Percentiles rank a stretch among this genome's conserved stretches.
Evolutionary conservation across 2,888 invertebrate genomes (phyloP).

Genomic region (Pocota personata): DNA sequence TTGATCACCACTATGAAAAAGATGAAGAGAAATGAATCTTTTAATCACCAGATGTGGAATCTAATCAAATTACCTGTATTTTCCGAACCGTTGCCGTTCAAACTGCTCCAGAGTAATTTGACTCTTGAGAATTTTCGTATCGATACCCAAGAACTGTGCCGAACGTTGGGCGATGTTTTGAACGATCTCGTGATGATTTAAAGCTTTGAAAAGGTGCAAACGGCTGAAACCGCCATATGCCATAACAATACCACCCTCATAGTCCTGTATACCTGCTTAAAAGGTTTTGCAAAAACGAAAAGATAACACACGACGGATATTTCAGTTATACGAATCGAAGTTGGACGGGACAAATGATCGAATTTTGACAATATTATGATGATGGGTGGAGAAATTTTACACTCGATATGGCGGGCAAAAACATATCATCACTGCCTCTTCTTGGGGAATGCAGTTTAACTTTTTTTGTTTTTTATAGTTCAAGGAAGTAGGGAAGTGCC

Average conservation of each 20-base stretch:
- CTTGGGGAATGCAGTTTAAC: too few species aligned
- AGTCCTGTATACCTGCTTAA: constrained; percentile 90
- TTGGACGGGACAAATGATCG: constrained; percentile 51
- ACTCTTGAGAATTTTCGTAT: constrained; percentile 92
- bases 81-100: constrained; percentile 94
- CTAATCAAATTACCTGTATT: constrained; percentile 88
- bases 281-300: constrained; percentile 77
- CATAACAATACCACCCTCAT: constrained; percentile 95
- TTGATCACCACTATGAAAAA: constrained; percentile 92
- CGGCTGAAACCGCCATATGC: constrained; percentile 96
- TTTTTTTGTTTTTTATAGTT: too few species aligned
- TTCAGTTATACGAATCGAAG: constrained; percentile 54
- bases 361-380: constrained; percentile 15
- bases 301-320: constrained; percentile 70
- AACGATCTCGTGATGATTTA: constrained; percentile 93
- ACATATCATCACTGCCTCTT: too few species aligned
- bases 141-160: constrained; percentile 90
- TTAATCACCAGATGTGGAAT: background rate
- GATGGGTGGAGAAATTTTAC: background rate
- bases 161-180: constrained; percentile 93
- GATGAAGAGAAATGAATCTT: background rate
- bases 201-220: constrained; percentile 94
- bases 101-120: constrained; percentile 94
- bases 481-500: too few species aligned
- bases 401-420: background rate